Base-by-base conservation (phyloP, 2,113 vertebrate genomes). In the Paraplagusia blochii region DNA sequence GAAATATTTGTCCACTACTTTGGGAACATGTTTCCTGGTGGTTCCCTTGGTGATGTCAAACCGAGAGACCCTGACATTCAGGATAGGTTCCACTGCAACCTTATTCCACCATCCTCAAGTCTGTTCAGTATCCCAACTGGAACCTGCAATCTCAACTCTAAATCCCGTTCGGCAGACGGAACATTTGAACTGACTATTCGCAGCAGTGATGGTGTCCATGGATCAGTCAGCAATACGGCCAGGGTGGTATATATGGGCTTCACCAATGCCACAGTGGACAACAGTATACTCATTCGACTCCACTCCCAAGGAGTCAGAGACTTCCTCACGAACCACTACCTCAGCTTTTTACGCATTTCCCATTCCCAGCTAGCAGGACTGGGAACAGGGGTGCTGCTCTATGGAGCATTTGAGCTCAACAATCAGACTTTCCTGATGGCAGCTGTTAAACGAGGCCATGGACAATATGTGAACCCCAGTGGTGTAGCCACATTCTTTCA, bases 401-500 rank as follows among this genome's bases (percentile, higher is more conserved):
- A 95, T 0, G 92, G 93, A 1, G 87, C 92, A 0, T 95, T 93
- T 0, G 93, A 97, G 64, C 88, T 93, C 44, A 90, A 88, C 84
- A 95, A 97, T 64, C 90, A 91, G 63, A 98, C 97, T 1, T 96
- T 95, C 70, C 79, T 98, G 29, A 91, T 94, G 92, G 93, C 91
- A 0, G 95, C 97, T 0, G 76, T 98, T 74, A 95, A 91, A 83
- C 89, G 95, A 0, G 72, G 76, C 72, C 86, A 84, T 10, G 93
- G 85, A 64, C 95, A 95, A 69, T 98, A 98, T 1, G 92, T 99
- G 45, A 97, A 88, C 64, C 93, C 95, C 71, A 95, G 94, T 0
- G 95, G 95, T 0, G 96, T 95, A 36, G 93, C 94, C 58, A 96
- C 97, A 70, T 99, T 98, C 90, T 99, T 99, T 2, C 94, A 98